Evolutionary conservation across 2,797 vertebrate species (phyloP), one percentile per base, ranked within the genome.

Genomic region (Heterohyrax brucei): DNA sequence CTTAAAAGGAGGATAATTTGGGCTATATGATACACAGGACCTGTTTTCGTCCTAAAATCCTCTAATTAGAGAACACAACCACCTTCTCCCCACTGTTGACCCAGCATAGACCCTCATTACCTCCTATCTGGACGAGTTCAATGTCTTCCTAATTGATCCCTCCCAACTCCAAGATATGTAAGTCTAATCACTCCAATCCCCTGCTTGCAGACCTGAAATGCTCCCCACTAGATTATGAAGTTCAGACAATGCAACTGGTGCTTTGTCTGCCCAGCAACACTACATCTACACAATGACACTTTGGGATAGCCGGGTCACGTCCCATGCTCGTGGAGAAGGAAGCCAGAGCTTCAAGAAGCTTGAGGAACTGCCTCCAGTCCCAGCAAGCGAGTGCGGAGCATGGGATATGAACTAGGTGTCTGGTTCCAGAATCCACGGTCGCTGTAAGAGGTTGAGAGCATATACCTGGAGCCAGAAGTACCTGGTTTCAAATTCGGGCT

Each of bases 71-170:
- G 22, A 6, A 50, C 14, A 28, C 0, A 0, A 7, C 39, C 21
- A 22, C 79, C 24, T 61, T 89, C 53, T 73, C 21, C 26, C 83
- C n/a, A 21, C 68, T 44, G 3, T 19, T 2, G 7, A n/a, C 30
- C 33, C 72, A 12, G 26, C 46, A 10, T 14, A 53, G 72, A 8
- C 39, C 28, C 14, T 73, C 12, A 1, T n/a, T 79, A 61, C 62
- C 62, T 79, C 64, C 78, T 83, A 19, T 28, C 73, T 50, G 64
- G 7, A 75, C 59, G 48, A 56, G 12, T 56, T 1, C 48, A 61
- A 2, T 53, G 26, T 66, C 73, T 86, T 82, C 70, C 53, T 72
- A 79, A 87, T 73, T 85, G 59, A 19, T 86, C 39, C 72, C n/a
- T 94, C 61, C 64, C 3, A 3, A 64, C 53, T 95, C 89, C 78